A percentile compares a stretch with the other conserved stretches of the same genome.
Conservation (phyloP, 92 coral and sea anemone genomes). For the Nematostella vectensis region DNA sequence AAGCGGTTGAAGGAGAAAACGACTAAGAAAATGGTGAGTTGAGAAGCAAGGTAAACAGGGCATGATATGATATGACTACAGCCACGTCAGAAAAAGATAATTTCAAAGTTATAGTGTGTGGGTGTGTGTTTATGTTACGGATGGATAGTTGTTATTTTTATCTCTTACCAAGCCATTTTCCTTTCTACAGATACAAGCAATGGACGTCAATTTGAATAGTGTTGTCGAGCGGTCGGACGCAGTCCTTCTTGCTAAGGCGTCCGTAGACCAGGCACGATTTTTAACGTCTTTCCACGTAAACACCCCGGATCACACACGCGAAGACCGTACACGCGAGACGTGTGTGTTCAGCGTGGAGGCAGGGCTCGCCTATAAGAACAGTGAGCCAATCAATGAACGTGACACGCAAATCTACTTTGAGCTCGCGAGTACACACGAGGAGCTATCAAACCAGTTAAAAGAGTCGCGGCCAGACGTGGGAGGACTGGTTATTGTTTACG, state of each 20-base stretch:
- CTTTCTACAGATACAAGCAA: conserved; percentile 20
- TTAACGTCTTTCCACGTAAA: conserved; percentile 10
- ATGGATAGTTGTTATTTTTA: too few species aligned
- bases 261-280: conserved; percentile 45
- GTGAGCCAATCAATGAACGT: conserved; percentile 3
- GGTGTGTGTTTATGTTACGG: too few species aligned
- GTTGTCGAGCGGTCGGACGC: conserved; percentile 53
- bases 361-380: conserved; percentile 20
- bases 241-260: conserved; percentile 41
- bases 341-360: conserved; percentile 34
- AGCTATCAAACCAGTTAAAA: conserved; percentile 20
- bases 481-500: conserved; percentile 27
- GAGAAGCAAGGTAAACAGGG: neutral
- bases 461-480: conserved; percentile 32
- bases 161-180: neutral
- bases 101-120: too few species aligned
- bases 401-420: conserved; percentile 48
- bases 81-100: neutral
- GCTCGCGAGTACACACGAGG: conserved; percentile 24
- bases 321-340: conserved; percentile 14
- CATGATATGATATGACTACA: neutral
- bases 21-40: conserved; percentile 34
- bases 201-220: conserved; percentile 67
- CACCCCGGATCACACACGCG: conserved; percentile 38
- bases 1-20: conserved; percentile 4